phyloP scores from a whole-genome alignment of 2,888 invertebrate genomes.

The Boloria euphrosyne region DNA sequence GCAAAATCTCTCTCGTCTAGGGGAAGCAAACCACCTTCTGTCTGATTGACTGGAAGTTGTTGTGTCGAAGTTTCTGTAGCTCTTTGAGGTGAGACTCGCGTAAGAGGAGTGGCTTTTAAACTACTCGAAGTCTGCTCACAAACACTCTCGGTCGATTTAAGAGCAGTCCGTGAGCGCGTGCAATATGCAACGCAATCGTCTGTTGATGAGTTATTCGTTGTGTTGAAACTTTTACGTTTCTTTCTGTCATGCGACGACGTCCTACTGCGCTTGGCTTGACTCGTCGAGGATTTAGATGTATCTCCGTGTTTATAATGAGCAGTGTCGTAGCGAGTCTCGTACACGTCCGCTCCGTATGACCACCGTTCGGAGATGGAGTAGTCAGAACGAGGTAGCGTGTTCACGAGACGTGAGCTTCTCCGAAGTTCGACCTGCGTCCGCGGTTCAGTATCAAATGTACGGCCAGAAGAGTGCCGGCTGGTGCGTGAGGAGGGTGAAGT shows the following conservation, averaged over 20 bases:
- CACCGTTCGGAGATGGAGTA: slow-evolving; percentile 83
- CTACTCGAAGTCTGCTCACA: slow-evolving; percentile 61
- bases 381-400: slow-evolving; percentile 73
- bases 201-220: slow-evolving; percentile 53
- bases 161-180: slow-evolving; percentile 78
- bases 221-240: slow-evolving; percentile 61
- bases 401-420: slow-evolving; percentile 78
- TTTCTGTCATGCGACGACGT: slow-evolving; percentile 75
- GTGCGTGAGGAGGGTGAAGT: slow-evolving; percentile 69
- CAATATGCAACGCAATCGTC: slow-evolving; percentile 75
- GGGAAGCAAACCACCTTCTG: slow-evolving; percentile 74
- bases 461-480: slow-evolving; percentile 61
- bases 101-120: slow-evolving; percentile 53
- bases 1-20: slow-evolving; percentile 78
- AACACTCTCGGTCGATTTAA: slow-evolving; percentile 71
- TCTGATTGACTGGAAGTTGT: slow-evolving; percentile 51
- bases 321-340: slow-evolving; percentile 76
- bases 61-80: slow-evolving; percentile 53
- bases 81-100: slow-evolving; percentile 49
- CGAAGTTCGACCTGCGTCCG: slow-evolving; percentile 64
- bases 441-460: slow-evolving; percentile 68
- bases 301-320: slow-evolving; percentile 66
- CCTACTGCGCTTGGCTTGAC: slow-evolving; percentile 61
- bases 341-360: slow-evolving; percentile 80
- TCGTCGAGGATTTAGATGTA: slow-evolving; percentile 53